Conservation (phyloP, 2,113 vertebrate genomes). For the Paratilapia polleni region DNA sequence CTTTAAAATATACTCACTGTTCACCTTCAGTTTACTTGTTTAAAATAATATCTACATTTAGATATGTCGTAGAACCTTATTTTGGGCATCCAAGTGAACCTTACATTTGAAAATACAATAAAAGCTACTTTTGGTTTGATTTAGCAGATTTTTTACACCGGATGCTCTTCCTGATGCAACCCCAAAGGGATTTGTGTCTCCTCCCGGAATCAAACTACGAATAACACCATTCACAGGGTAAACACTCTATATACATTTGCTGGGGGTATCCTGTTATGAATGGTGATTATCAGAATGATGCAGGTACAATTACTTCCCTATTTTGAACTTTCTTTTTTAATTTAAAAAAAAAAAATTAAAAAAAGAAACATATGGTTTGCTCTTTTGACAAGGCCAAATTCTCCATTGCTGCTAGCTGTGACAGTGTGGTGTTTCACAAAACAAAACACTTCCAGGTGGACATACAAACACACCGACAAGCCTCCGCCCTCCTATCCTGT, state of each 20-base stretch:
- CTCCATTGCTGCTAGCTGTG: slow-evolving; percentile 32
- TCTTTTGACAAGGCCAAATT: slow-evolving; percentile 25
- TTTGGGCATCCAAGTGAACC: background rate
- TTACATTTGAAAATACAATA: background rate
- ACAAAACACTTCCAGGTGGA: slow-evolving; percentile 77
- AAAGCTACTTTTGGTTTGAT: too few species aligned
- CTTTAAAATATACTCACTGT: too few species aligned
- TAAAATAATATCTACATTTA: too few species aligned
- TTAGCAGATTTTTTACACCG: too few species aligned
- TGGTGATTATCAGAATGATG: background rate
- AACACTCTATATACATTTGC: background rate
- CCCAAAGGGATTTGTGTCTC: too few species aligned
- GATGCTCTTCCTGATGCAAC: too few species aligned
- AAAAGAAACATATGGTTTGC: background rate
- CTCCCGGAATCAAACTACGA: too few species aligned
- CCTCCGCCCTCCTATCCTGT: background rate
- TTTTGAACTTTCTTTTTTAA: background rate
- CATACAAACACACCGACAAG: slow-evolving; percentile 71
- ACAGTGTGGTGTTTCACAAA: slow-evolving; percentile 57
- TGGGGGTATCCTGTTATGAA: background rate
- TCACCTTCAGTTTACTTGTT: too few species aligned
- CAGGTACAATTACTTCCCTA: background rate
- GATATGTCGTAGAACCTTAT: background rate
- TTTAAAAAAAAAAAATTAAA: background rate
- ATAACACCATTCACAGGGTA: background rate